Percentiles rank a stretch among this genome's conserved stretches.
Conservation (phyloP, 2,888 invertebrate genomes). For the Schrankia costaestrigalis region DNA sequence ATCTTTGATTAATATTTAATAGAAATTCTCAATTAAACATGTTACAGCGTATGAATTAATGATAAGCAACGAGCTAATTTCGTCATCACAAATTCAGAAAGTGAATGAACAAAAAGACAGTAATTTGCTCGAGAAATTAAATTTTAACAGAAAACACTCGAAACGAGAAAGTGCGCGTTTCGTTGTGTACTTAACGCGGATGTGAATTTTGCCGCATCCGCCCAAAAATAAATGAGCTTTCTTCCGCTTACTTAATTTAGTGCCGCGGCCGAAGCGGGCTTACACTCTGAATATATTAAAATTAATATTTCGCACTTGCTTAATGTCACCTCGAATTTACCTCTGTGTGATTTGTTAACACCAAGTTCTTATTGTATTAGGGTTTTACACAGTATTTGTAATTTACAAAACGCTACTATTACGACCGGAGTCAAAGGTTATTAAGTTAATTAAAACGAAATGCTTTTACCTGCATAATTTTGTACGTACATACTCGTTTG, state of each 20-base stretch:
- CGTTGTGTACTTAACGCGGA: slow-evolving; percentile 78
- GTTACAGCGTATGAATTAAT: slow-evolving; percentile 59
- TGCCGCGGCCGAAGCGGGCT: slow-evolving; percentile 61
- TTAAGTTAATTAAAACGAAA: slow-evolving; percentile 28
- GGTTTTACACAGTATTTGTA: slow-evolving; percentile 36
- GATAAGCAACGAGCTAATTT: slow-evolving; percentile 54
- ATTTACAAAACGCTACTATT: slow-evolving; percentile 31
- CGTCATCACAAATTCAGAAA: slow-evolving; percentile 70
- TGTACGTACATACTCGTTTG: slow-evolving; percentile 10
- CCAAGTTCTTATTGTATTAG: slow-evolving; percentile 47
- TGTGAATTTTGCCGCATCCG: slow-evolving; percentile 77
- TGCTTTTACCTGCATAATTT: slow-evolving; percentile 29
- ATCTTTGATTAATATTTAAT: slow-evolving; percentile 55
- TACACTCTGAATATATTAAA: slow-evolving; percentile 72
- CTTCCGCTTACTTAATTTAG: slow-evolving; percentile 79
- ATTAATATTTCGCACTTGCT: slow-evolving; percentile 72
- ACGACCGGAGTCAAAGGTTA: slow-evolving; percentile 27
- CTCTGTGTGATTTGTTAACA: slow-evolving; percentile 63
- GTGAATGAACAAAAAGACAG: slow-evolving; percentile 74
- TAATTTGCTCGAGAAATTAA: slow-evolving; percentile 72
- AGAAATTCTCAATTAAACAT: slow-evolving; percentile 53
- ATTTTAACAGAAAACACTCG: slow-evolving; percentile 75
- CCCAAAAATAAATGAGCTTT: slow-evolving; percentile 79
- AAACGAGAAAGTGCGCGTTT: slow-evolving; percentile 63
- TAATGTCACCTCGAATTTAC: slow-evolving; percentile 57